These are phyloP conservation scores for Micrasema minimum DNA, from an alignment of 1,140 invertebrate genomes.

Conservation along the genomic window DNA sequence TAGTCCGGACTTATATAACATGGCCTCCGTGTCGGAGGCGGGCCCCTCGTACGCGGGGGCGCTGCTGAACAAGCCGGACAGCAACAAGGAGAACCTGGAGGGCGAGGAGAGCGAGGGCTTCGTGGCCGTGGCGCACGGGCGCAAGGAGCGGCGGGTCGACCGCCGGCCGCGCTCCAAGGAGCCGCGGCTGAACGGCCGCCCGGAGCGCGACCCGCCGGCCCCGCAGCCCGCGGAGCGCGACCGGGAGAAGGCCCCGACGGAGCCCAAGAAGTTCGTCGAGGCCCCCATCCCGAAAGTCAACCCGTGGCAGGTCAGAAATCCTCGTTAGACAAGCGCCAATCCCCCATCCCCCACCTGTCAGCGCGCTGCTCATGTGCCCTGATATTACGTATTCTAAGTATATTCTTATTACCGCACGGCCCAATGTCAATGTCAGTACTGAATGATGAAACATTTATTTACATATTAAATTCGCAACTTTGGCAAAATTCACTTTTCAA, in stretches of 20 bases:
- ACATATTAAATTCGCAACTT: too few species aligned
- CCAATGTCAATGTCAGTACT: too few species aligned
- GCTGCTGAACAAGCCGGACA: constrained; percentile 57
- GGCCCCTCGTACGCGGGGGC: constrained; percentile 65
- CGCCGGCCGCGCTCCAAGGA: constrained; percentile 57
- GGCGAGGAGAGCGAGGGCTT: constrained; percentile 65
- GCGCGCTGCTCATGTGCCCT: too few species aligned
- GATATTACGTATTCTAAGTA: too few species aligned
- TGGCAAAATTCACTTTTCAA: too few species aligned
- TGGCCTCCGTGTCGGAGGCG: constrained; percentile 50
- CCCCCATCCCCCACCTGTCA: too few species aligned
- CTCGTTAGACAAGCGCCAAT: too few species aligned
- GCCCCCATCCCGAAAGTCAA: constrained; percentile 72
- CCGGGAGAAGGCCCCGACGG: constrained; percentile 47
- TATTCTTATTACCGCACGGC: too few species aligned
- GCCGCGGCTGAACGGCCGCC: constrained; percentile 54
- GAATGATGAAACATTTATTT: too few species aligned
- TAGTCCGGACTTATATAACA: constrained; percentile 12
- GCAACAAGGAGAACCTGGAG: constrained; percentile 65
- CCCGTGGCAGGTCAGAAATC: constrained; percentile 69
- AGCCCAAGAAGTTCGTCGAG: constrained; percentile 70
- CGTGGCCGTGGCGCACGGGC: constrained; percentile 62
- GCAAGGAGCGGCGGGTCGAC: constrained; percentile 50
- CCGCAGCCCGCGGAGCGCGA: constrained; percentile 55
- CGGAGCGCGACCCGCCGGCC: constrained; percentile 54